Evolutionary conservation across 2,797 vertebrate species (phyloP), one percentile per base, ranked within the genome.

Genomic region (Epinephelus malabaricus): DNA sequence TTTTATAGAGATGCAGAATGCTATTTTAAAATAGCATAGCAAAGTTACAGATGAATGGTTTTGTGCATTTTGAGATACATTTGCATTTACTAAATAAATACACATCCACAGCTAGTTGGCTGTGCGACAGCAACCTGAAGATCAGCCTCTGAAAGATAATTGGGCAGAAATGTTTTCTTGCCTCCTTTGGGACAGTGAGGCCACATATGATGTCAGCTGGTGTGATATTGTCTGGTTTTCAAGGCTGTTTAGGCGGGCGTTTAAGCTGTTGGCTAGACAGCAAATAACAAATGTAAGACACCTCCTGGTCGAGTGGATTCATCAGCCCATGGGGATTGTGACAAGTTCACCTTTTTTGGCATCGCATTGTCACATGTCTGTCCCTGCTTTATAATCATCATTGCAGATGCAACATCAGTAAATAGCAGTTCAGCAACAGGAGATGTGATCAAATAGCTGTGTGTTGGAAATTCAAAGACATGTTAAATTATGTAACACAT

Each of bases 171-270:
- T 30, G n/a, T 15, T 53, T 68, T 38, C 10, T 27, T 38, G 15
- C 7, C 18, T 60, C 14, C 17, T 30, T 25, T 8, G 72, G 23
- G 49, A 62, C n/a, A 54, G 15, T 11, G 30, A 58, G n/a, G 49
- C 14, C 19, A 65, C 45, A n/a, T 14, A 54, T 58, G 50, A 69
- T 1, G 7, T 80, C 40, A 64, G 38, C 30, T n/a, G 11, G 27
- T 45, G 19, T 54, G 17, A 81, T 17, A 49, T 6, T 27, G 60
- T 61, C 66, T 78, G 64, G 38, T 53, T 66, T 75, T 82, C 40
- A 78, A 83, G 68, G 60, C 55, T 64, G 59, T 27, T 80, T 38
- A 34, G 27, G 30, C 4, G 1, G 8, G 12, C 7, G 64, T 23
- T 81, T 62, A n/a, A 73, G 55, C 46, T 67, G 43, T 27, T 62